phyloP scores from a whole-genome alignment of 2,113 vertebrate species.

The Thymallus thymallus region DNA sequence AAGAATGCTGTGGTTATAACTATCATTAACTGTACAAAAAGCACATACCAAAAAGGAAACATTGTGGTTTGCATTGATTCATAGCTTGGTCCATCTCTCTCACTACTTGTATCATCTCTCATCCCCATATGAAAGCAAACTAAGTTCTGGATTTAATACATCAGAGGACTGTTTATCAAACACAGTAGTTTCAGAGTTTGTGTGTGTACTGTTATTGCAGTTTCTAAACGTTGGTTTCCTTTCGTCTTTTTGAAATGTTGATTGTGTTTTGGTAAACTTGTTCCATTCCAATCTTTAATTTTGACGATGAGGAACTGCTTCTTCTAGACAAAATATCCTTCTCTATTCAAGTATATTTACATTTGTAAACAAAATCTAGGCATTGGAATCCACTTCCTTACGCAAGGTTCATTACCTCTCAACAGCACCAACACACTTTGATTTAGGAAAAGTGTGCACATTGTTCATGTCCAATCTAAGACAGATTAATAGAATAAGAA shows the following conservation, averaged over 20 bases:
- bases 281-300: too few relatives aligned
- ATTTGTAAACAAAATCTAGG: conserved; percentile 19
- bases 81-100: conserved; percentile 9
- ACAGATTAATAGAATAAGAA: conserved; percentile 3
- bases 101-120: neutral
- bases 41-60: conserved; percentile 8
- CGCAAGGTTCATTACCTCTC: neutral
- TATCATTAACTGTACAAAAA: neutral
- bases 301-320: neutral
- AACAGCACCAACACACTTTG: conserved; percentile 6
- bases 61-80: neutral
- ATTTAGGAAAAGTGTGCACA: conserved; percentile 11
- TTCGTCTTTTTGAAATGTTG: neutral
- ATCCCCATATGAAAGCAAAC: neutral
- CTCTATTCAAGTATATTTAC: conserved; percentile 23
- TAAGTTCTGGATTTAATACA: neutral
- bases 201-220: conserved; percentile 18
- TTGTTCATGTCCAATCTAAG: conserved; percentile 1
- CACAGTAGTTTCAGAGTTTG: neutral
- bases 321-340: neutral
- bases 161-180: neutral
- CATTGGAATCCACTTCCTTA: conserved; percentile 4
- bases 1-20: neutral
- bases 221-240: conserved; percentile 22
- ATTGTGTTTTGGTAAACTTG: conserved; percentile 3